These are phyloP conservation scores for Hybos culiciformis DNA, from an alignment of 2,888 invertebrate genomes.

Conservation along the genomic window DNA sequence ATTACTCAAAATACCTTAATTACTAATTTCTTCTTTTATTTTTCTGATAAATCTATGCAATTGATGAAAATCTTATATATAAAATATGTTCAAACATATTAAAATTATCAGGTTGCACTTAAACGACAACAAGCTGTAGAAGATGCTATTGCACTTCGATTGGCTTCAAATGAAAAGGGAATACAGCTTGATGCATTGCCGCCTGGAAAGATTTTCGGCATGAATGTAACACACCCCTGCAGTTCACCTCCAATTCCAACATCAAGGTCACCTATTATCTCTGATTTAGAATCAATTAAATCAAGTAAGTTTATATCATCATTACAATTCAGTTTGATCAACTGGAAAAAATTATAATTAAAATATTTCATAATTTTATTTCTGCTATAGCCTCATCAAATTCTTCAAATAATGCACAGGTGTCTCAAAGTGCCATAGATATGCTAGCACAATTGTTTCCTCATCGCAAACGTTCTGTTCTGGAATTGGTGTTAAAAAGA, in stretches of 20 bases:
- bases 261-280: constrained; percentile 10
- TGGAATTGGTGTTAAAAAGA: constrained; percentile 81
- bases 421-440: constrained; percentile 63
- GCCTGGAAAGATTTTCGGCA: constrained; percentile 81
- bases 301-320: constrained; percentile 7
- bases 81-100: constrained; percentile 4
- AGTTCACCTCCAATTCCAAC: constrained; percentile 29
- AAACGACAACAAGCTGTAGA: constrained; percentile 96
- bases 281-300: constrained; percentile 12
- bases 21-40: too few species aligned
- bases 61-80: too few species aligned
- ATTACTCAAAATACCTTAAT: too few species aligned
- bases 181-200: constrained; percentile 59
- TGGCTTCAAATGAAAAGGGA: constrained; percentile 74
- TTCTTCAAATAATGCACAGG: constrained; percentile 23
- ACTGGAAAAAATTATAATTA: not conserved
- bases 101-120: constrained; percentile 71
- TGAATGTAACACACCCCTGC: constrained; percentile 68
- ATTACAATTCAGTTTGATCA: not conserved
- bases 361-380: not conserved
- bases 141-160: constrained; percentile 85
- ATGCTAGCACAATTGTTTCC: constrained; percentile 82
- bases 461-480: constrained; percentile 70
- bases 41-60: too few species aligned
- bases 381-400: constrained; percentile 17